phyloP scores from a whole-genome alignment of 2,888 invertebrate species.

The Hymenopus coronatus region DNA sequence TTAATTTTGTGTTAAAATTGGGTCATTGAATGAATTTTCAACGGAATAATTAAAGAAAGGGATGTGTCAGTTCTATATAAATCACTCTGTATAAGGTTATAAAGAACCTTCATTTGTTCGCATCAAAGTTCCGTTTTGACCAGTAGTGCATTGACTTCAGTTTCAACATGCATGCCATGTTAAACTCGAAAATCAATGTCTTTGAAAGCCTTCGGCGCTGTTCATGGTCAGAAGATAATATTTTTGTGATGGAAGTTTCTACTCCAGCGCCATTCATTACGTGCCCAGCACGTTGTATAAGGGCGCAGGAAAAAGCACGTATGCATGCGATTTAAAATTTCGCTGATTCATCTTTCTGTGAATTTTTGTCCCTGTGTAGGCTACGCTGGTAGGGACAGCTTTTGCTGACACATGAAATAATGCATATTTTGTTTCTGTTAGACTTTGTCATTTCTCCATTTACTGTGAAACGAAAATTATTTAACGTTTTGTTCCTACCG shows the following conservation, averaged over 20 bases:
- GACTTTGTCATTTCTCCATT: neutral
- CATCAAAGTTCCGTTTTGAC: too few relatives aligned
- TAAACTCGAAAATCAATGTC: too few relatives aligned
- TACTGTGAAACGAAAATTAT: neutral
- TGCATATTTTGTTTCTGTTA: neutral
- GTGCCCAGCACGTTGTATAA: neutral
- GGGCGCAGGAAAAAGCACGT: neutral
- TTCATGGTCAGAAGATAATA: neutral
- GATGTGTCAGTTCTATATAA: too few relatives aligned
- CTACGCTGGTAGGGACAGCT: neutral
- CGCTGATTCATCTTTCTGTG: neutral
- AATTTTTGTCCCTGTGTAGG: neutral
- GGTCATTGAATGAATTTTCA: too few relatives aligned
- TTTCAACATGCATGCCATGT: too few relatives aligned
- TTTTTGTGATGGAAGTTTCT: neutral
- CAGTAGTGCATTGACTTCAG: too few relatives aligned
- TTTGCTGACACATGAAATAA: neutral
- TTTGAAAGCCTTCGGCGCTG: neutral
- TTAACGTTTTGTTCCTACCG: neutral
- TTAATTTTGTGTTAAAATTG: too few relatives aligned
- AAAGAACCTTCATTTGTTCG: too few relatives aligned
- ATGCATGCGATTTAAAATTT: neutral
- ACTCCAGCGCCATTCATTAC: neutral
- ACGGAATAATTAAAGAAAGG: too few relatives aligned
- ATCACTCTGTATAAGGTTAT: too few relatives aligned